Base-by-base conservation (phyloP, 2,888 invertebrate genomes). In the Plebejus anna region DNA sequence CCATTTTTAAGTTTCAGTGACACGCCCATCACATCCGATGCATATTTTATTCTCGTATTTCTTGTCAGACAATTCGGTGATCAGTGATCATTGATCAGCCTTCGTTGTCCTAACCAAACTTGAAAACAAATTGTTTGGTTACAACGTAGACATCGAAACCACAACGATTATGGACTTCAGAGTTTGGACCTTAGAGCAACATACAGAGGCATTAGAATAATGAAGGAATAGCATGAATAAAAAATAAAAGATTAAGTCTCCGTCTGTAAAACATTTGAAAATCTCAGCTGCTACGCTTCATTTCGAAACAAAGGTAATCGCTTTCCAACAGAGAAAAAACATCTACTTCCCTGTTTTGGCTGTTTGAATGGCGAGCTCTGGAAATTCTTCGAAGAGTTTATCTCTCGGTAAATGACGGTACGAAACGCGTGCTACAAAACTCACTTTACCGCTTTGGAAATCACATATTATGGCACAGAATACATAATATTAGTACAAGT, bases 371-470 rank as follows among this genome's bases (percentile, higher is more conserved):
- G 32, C 9, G 11, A 61, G 61, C 66, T 66, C 66, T 36, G 32
- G 32, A 66, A 66, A 66, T 36, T 66, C 28, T 66, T 32, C 32
- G n/a, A n/a, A 36, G 32, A 32, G 13, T 36, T 66, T 66, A 66
- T 66, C 66, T 66, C 13, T 66, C 32, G 13, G 32, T 66, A 66
- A 32, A 66, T 66, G 66, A 66, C 32, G 32, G 66, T 16, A 66
- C 66, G 16, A 36, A 66, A 66, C 32, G 66, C 66, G 66, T 36
- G 66, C 32, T 32, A 32, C 66, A 32, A 36, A 66, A 66, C 32
- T 32, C 32, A 66, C 13, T 4, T 28, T 13, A 66, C 59, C 28
- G 32, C 66, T 36, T 66, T 66, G 13, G 32, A 32, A 66, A 66
- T 32, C 32, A 4, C 32, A 32, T 13, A 66, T 22, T 22, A 22